Conservation (phyloP, 1,140 invertebrate species). For the Piezodorus guildinii region DNA sequence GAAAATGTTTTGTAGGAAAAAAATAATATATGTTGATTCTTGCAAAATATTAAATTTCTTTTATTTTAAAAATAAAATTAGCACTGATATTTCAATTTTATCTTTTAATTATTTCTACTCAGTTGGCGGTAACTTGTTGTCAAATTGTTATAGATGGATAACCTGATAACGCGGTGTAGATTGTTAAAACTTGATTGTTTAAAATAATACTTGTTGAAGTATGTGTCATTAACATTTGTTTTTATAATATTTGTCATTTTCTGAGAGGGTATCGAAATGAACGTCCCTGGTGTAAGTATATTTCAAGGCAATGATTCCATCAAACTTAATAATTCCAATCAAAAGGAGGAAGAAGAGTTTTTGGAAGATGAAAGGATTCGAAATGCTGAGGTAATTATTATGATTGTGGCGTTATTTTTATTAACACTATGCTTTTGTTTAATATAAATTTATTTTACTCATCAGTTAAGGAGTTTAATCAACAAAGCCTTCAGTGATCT, state of each 20-base stretch:
- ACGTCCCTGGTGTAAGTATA: conserved; percentile 44
- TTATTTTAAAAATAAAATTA: too few species aligned
- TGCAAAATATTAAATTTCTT: too few species aligned
- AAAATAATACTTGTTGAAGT: too few species aligned
- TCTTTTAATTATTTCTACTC: too few species aligned
- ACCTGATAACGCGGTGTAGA: too few species aligned
- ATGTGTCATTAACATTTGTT: background rate
- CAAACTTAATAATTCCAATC: conserved; percentile 41
- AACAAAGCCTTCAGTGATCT: conserved; percentile 45
- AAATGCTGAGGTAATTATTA: conserved; percentile 39
- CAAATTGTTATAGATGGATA: too few species aligned
- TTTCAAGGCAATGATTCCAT: conserved; percentile 44
- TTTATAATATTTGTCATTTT: background rate
- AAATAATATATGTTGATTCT: too few species aligned
- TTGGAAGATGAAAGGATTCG: conserved; percentile 43
- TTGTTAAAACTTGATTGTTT: too few species aligned
- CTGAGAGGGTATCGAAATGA: conserved; percentile 31
- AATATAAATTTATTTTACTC: conserved; percentile 21
- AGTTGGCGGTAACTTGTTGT: too few species aligned
- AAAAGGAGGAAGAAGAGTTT: conserved; percentile 42
- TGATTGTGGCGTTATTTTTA: background rate
- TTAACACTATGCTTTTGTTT: background rate
- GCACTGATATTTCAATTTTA: too few species aligned
- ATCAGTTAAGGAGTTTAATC: conserved; percentile 41
- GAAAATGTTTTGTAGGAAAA: too few species aligned